phyloP scores from a whole-genome alignment of 2,888 invertebrate species.

The Labia minor region DNA sequence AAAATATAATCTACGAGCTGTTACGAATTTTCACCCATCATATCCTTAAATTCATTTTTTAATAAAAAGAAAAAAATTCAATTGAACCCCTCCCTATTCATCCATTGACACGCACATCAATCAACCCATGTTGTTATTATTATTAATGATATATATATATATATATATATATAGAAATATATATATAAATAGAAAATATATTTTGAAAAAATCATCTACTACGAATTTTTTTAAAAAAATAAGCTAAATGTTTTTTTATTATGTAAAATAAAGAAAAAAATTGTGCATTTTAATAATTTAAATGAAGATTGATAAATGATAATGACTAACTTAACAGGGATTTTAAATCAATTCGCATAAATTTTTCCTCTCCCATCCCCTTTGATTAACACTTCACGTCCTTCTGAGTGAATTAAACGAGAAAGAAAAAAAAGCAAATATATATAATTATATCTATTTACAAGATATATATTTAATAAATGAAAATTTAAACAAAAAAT shows the following conservation, averaged over 20 bases:
- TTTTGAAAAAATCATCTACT: slow-evolving; percentile 5
- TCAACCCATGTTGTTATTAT: neutral
- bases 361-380: neutral
- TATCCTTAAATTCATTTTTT: neutral
- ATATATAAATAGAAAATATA: slow-evolving; percentile 3
- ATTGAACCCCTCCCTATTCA: neutral
- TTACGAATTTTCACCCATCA: slow-evolving; percentile 5
- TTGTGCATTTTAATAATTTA: slow-evolving; percentile 1
- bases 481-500: neutral
- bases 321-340: neutral
- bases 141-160: too few relatives aligned
- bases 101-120: neutral
- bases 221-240: neutral
- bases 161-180: too few relatives aligned
- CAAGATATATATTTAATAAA: neutral
- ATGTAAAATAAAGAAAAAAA: neutral
- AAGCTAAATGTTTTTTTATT: neutral
- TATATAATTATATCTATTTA: neutral
- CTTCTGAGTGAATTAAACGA: neutral
- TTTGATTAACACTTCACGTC: too few relatives aligned
- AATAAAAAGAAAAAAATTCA: neutral
- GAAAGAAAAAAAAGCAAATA: too few relatives aligned
- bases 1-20: neutral
- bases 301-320: neutral
- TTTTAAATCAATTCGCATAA: neutral